A percentile compares a stretch with the other conserved stretches of the same genome.
Conservation (phyloP, 2,113 vertebrate genomes). For the Hirundichthys speculiger region DNA sequence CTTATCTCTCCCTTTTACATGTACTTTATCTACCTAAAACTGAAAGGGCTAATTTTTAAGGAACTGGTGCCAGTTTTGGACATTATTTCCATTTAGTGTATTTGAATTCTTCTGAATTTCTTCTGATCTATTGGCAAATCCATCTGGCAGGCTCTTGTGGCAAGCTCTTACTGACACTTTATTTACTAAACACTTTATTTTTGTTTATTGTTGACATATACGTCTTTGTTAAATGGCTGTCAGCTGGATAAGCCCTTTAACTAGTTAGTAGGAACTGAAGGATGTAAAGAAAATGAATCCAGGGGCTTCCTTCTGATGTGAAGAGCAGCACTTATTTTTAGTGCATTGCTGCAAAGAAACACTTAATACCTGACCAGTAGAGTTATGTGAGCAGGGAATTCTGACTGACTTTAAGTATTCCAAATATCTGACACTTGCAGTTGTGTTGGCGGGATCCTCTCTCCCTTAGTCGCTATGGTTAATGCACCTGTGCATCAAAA, state of each 20-base stretch:
- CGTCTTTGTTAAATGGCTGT: constrained; percentile 63
- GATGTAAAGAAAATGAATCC: constrained; percentile 41
- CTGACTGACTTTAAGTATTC: constrained; percentile 79
- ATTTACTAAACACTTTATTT: too few species aligned
- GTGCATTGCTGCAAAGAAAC: constrained; percentile 46
- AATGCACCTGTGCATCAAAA: constrained; percentile 69
- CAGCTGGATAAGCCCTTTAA: constrained; percentile 43
- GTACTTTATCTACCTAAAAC: background rate
- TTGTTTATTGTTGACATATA: constrained; percentile 58
- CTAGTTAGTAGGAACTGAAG: constrained; percentile 24
- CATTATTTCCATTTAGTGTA: background rate
- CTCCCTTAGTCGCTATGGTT: constrained; percentile 65
- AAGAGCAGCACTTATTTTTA: constrained; percentile 27
- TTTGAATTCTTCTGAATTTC: background rate
- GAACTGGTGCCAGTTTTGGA: background rate
- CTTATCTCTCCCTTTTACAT: too few species aligned
- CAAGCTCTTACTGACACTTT: constrained; percentile 8
- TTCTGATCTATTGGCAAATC: constrained; percentile 5
- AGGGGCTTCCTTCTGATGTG: constrained; percentile 37
- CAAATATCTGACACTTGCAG: constrained; percentile 72
- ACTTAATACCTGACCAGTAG: constrained; percentile 60
- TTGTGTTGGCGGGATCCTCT: constrained; percentile 54
- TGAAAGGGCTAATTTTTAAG: background rate
- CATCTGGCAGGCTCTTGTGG: constrained; percentile 28
- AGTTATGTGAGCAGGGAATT: constrained; percentile 59